phyloP scores from a whole-genome alignment of 1,140 invertebrate species.

The Pachyrhynchus sulphureomaculatus region DNA sequence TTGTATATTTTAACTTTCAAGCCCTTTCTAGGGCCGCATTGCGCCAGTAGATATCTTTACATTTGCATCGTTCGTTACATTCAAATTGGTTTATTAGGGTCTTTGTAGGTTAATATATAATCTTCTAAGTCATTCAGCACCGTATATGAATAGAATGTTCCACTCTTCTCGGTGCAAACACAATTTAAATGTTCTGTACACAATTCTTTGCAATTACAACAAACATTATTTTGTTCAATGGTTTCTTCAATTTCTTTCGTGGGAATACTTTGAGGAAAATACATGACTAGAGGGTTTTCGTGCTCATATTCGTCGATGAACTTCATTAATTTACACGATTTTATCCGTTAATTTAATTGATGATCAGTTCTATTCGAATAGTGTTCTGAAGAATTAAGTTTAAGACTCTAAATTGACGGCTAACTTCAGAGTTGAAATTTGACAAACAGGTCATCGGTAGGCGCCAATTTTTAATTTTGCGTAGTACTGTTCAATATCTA shows the following conservation, averaged over 20 bases:
- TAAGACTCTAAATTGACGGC: too few species aligned
- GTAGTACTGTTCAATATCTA: too few species aligned
- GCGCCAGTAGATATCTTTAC: constrained; percentile 61
- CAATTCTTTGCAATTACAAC: constrained; percentile 47
- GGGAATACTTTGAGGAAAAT: constrained; percentile 53
- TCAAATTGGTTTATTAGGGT: constrained; percentile 58
- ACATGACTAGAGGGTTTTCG: constrained; percentile 45
- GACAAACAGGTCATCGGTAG: too few species aligned
- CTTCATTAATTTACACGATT: constrained; percentile 33
- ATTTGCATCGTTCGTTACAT: constrained; percentile 68
- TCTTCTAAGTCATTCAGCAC: constrained; percentile 18
- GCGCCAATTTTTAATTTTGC: too few species aligned
- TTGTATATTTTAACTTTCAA: constrained; percentile 56
- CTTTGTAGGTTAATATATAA: constrained; percentile 37
- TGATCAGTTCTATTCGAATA: too few species aligned
- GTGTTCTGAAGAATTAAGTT: too few species aligned
- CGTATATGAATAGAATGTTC: constrained; percentile 29
- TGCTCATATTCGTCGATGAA: constrained; percentile 54
- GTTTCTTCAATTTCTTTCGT: constrained; percentile 36
- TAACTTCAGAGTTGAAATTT: too few species aligned
- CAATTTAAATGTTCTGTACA: constrained; percentile 42
- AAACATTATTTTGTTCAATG: constrained; percentile 38
- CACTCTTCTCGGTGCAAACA: constrained; percentile 34
- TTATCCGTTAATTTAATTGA: too few species aligned
- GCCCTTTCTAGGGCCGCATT: constrained; percentile 64